Percentiles rank a stretch among this genome's conserved stretches.
Evolutionary conservation across 2,113 vertebrate genomes (phyloP).

Genomic region (Urocynchramus pylzowi): DNA sequence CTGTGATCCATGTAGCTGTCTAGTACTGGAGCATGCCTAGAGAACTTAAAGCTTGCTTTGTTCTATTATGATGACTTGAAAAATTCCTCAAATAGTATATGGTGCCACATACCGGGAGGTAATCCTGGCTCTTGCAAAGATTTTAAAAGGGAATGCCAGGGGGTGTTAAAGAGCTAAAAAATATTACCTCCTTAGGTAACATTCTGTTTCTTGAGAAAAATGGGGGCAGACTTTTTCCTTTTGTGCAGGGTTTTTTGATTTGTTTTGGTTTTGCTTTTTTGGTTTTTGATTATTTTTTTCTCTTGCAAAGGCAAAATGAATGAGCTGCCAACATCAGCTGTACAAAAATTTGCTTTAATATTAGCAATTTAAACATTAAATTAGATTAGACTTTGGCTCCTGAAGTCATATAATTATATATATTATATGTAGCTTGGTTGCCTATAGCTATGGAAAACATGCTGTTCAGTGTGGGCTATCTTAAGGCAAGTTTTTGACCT

Average conservation of each 20-base stretch:
- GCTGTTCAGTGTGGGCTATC: not conserved
- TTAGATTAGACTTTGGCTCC: not conserved
- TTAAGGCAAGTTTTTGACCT: not conserved
- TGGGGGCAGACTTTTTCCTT: not conserved
- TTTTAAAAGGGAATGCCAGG: not conserved
- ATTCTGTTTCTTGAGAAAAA: not conserved
- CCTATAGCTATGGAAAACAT: not conserved
- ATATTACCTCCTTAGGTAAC: not conserved
- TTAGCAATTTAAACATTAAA: not conserved
- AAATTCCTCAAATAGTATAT: not conserved
- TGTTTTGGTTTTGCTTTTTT: not conserved
- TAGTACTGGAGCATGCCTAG: not conserved
- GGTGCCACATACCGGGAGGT: not conserved
- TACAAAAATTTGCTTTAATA: not conserved
- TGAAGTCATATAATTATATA: not conserved
- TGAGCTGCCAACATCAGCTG: not conserved
- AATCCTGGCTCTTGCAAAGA: not conserved
- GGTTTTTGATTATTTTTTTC: not conserved
- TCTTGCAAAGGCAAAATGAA: not conserved
- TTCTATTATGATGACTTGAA: not conserved
- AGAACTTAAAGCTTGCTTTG: not conserved
- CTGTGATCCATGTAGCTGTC: not conserved
- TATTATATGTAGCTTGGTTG: not conserved
- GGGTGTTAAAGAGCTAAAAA: not conserved
- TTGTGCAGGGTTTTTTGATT: not conserved